Base-by-base conservation (phyloP, 2,113 vertebrate genomes). In the Oncorhynchus tshawytscha region DNA sequence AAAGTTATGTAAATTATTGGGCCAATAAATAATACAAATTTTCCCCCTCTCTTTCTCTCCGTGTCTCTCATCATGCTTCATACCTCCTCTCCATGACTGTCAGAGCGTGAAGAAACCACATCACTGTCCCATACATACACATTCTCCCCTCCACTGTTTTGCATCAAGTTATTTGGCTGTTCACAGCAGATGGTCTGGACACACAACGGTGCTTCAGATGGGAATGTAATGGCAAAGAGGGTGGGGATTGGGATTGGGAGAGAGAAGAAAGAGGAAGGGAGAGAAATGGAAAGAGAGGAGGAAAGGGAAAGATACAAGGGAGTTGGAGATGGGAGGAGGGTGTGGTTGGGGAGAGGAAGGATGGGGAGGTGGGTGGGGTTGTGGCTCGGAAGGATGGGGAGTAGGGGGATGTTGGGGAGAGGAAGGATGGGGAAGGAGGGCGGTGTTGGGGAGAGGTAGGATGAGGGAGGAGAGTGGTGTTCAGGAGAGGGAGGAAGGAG, bases 141-240 rank as follows among this genome's bases (percentile, higher is more conserved):
- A 5, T 49, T 69, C 45, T 72, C 72, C 16, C 65, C 59, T 51
- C 48, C 45, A 70, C 81, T 72, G 57, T 78, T 76, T 74, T 82
- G 70, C 78, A 81, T 80, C 51, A 69, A 80, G 77, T 80, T 85
- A 70, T 85, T 86, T 72, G 49, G 60, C 71, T 69, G 69, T 86
- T 81, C 69, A 77, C 69, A 73, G 81, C 91, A 93, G 91, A 92
- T 92, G 90, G 91, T 74, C 73, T 4, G 78, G 89, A 90, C 88
- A 92, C 92, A 92, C 88, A 74, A 79, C 88, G 79, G 64, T 90
- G 87, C 77, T 71, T 90, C 67, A 68, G 68, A 83, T 60, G 83
- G 77, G 77, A 83, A 81, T 77, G 67, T 77, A 78, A 81, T 73
- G 68, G n/a, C 72, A 59, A 34, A 7, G 54, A 80, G 64, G 64